Evolutionary conservation across 1,140 invertebrate species (phyloP).

Genomic region (Parapsyche elsis): DNA sequence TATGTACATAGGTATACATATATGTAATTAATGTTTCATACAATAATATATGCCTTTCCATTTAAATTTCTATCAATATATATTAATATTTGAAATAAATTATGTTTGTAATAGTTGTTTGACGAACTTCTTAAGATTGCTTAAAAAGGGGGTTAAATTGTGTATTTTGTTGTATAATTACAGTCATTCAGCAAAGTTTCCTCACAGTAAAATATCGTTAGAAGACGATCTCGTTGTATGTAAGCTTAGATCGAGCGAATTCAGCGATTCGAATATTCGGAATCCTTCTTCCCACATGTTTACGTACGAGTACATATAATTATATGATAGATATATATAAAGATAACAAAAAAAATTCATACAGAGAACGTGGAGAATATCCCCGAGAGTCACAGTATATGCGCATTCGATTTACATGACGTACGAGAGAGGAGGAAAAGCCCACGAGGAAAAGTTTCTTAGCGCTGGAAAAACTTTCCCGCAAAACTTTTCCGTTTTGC

Average conservation of each 20-base stretch:
- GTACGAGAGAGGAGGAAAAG: not conserved
- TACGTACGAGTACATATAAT: not conserved
- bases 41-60: too few species aligned
- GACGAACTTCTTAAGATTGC: too few species aligned
- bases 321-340: not conserved
- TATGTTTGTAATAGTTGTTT: too few species aligned
- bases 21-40: too few species aligned
- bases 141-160: too few species aligned
- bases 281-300: not conserved
- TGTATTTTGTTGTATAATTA: too few species aligned
- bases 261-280: not conserved
- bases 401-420: conserved; percentile 9
- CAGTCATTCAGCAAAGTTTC: too few species aligned
- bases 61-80: too few species aligned
- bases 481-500: conserved; percentile 16
- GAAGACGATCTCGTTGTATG: too few species aligned
- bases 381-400: not conserved
- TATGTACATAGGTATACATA: too few species aligned
- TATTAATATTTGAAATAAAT: too few species aligned
- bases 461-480: not conserved
- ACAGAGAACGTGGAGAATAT: not conserved
- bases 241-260: not conserved
- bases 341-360: not conserved
- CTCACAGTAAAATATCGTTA: too few species aligned
- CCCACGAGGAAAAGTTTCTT: not conserved